Base-by-base conservation (phyloP, 2,113 vertebrate species). In the Tychaedon coryphoeus region DNA sequence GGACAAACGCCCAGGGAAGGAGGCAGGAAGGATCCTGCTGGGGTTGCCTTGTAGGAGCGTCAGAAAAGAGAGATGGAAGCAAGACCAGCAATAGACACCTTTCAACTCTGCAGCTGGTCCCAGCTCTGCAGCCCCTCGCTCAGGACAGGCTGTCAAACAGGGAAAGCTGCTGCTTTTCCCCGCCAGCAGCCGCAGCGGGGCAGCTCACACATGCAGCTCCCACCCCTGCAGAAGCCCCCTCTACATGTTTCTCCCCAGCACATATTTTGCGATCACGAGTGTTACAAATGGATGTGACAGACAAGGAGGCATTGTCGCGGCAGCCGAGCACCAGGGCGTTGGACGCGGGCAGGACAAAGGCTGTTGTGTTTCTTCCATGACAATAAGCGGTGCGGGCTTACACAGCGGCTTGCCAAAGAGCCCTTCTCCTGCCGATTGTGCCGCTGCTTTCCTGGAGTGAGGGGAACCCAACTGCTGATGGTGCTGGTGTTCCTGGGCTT, bases 311-410 rank as follows among this genome's bases (percentile, higher is more conserved):
- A 79, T 97, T 97, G 96, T 97, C 12, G 1, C 29, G 51, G 51
- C 50, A 7, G 77, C 42, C 0, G 4, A 61, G 71, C 47, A 34
- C n/a, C n/a, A 6, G 51, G 72, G 81, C 67, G 33, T 96, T 97
- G 96, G 93, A 38, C 45, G 54, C 2, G 8, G 73, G 48, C 16
- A 80, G 90, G 83, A 98, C 98, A 98, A 98, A 97, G 97, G 88
- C 95, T 18, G 77, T 95, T 97, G 89, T 97, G 97, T 90, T 92
- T 89, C 84, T 89, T 54, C 95, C 23, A 31, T 48, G 87, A 95
- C 89, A 78, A 87, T 48, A 6, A 82, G 70, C 4, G 6, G 28
- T 31, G 71, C 1, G 2, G 34, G 50, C 74, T 89, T 29, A 19
- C 2, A 10, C 36, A 75, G 69, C 13, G 1, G 66, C 79, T 95